Conservation (phyloP, 2,888 invertebrate genomes). For the Tryphoninae sp. region DNA sequence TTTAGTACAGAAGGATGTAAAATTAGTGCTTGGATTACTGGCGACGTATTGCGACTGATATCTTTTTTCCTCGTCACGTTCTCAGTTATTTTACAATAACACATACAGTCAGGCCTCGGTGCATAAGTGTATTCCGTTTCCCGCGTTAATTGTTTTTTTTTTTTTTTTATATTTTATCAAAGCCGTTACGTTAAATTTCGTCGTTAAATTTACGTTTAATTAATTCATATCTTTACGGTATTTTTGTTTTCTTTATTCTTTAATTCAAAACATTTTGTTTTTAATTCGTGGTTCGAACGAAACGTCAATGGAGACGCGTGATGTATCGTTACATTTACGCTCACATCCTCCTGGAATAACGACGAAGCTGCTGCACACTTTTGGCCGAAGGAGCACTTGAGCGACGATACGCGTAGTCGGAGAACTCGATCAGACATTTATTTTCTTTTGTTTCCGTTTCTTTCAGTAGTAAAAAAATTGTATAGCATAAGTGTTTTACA, state of each 20-base stretch:
- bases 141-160: constrained; percentile 45
- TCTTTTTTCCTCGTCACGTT: background rate
- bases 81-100: constrained; percentile 8
- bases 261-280: constrained; percentile 12
- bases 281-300: constrained; percentile 24
- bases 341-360: constrained; percentile 15
- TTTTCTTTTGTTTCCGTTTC: too few relatives aligned
- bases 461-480: background rate
- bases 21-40: constrained; percentile 14
- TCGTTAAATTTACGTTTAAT: constrained; percentile 15
- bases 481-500: background rate
- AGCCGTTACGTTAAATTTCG: constrained; percentile 25
- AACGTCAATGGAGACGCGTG: constrained; percentile 3
- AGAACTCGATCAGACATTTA: background rate
- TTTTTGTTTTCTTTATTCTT: background rate
- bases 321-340: constrained; percentile 4
- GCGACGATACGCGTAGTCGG: background rate
- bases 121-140: constrained; percentile 65
- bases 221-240: constrained; percentile 1
- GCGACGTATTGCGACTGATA: constrained; percentile 22
- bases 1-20: constrained; percentile 27
- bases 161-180: constrained; percentile 9
- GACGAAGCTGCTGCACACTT: constrained; percentile 35
- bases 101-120: constrained; percentile 37
- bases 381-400: background rate